These are phyloP conservation scores for Drosophila ambigua DNA, from an alignment of 1,140 invertebrate species.

Conservation along the genomic window DNA sequence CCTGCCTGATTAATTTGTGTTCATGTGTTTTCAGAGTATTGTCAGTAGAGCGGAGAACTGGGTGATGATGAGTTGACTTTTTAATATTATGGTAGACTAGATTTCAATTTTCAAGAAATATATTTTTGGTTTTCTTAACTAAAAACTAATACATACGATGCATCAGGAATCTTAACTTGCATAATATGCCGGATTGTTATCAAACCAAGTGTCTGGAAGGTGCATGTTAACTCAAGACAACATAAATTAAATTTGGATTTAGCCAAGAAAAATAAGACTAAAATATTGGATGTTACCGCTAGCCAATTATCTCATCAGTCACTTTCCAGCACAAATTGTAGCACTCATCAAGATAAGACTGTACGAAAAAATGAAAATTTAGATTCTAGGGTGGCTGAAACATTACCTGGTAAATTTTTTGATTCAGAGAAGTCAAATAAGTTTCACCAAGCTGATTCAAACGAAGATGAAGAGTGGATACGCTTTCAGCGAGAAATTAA, in stretches of 20 bases:
- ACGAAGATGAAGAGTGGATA: constrained; percentile 97
- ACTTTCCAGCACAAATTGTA: background rate
- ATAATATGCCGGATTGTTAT: constrained; percentile 91
- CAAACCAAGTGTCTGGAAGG: constrained; percentile 91
- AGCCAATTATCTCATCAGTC: background rate
- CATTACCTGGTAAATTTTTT: constrained; percentile 96
- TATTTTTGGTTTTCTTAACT: constrained; percentile 55
- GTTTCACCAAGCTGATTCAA: constrained; percentile 94
- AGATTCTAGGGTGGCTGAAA: constrained; percentile 59
- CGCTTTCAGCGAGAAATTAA: constrained; percentile 96
- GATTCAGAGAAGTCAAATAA: constrained; percentile 96
- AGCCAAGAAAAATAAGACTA: constrained; percentile 86
- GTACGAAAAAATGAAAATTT: background rate
- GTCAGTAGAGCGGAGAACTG: too few relatives aligned
- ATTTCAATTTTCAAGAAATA: background rate
- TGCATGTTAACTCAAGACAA: constrained; percentile 92
- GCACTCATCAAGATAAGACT: background rate
- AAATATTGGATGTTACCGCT: constrained; percentile 24
- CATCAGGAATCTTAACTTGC: constrained; percentile 90
- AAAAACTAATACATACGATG: constrained; percentile 55
- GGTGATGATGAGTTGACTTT: too few relatives aligned
- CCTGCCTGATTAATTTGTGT: too few relatives aligned
- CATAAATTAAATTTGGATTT: constrained; percentile 90
- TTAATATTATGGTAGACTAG: too few relatives aligned
- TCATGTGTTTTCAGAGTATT: too few relatives aligned